Conservation (phyloP, 2,888 invertebrate species). For the Plemyria rubiginata region DNA sequence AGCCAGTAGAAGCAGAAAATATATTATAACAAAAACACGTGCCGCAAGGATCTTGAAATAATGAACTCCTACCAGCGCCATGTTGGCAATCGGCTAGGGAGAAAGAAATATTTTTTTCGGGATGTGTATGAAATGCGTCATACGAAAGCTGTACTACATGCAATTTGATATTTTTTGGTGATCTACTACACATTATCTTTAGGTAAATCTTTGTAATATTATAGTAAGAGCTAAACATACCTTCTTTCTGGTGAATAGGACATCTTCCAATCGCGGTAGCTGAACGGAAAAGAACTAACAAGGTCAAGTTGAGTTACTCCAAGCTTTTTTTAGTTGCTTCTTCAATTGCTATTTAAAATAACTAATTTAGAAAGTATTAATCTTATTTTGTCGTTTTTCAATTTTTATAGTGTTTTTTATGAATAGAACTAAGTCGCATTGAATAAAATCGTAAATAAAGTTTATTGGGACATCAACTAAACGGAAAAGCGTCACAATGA, state of each 20-base stretch:
- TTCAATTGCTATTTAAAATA: constrained; percentile 33
- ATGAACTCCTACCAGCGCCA: constrained; percentile 80
- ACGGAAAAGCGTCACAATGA: constrained; percentile 68
- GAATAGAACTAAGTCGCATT: constrained; percentile 47
- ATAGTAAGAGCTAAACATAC: constrained; percentile 85
- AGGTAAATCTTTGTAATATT: constrained; percentile 53
- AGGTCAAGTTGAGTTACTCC: constrained; percentile 84
- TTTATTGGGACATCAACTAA: constrained; percentile 65
- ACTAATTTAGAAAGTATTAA: constrained; percentile 39
- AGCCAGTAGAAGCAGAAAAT: constrained; percentile 8
- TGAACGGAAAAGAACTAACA: constrained; percentile 89
- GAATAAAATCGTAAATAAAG: constrained; percentile 55
- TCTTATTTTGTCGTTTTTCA: constrained; percentile 57
- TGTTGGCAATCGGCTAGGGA: constrained; percentile 83
- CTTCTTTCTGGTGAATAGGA: constrained; percentile 92
- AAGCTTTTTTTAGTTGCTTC: constrained; percentile 65
- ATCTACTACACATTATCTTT: constrained; percentile 44
- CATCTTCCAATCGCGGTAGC: constrained; percentile 92
- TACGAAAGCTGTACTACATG: constrained; percentile 18
- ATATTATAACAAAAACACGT: constrained; percentile 67
- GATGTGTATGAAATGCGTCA: constrained; percentile 46
- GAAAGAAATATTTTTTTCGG: constrained; percentile 55
- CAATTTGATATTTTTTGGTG: constrained; percentile 25
- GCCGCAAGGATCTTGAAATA: constrained; percentile 68
- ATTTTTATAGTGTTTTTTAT: constrained; percentile 52